Evolutionary conservation across 2,113 vertebrate genomes (phyloP), one percentile per base, ranked within the genome.

Genomic region (Cryptotis parvus): DNA sequence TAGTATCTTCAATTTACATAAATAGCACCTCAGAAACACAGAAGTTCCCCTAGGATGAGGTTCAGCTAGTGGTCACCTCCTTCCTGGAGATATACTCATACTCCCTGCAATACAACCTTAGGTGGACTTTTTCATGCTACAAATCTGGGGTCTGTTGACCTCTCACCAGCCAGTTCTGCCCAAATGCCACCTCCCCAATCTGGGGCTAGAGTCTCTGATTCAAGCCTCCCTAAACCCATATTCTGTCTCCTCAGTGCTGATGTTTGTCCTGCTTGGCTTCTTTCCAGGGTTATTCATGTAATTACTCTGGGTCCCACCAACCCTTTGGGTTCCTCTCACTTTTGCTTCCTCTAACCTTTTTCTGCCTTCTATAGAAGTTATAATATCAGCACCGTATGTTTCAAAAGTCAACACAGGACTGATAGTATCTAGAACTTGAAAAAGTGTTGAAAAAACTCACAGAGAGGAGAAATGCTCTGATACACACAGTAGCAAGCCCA

Each of bases 351-450:
- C 75, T 77, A 61, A 75, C 45, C 22, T 24, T 58, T 20, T 77
- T 52, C 80, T 61, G 52, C 33, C 45, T 58, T 90, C 52, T 33
- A 74, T 92, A 89, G 63, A 91, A 66, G 33, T 84, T 95, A 63
- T 94, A 84, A 91, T 29, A 65, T 43, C 82, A 84, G 31, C 61
- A 74, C 45, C n/a, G n/a, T 11, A 68, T 0, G 1, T 91, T 94
- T 92, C 72, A 92, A 95, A 96, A 72, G 22, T 69, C 74, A 88
- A 2, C 0, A n/a, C 65, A 95, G 74, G 85, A 82, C 63, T 27
- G 72, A 91, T 49, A 33, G 18, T 58, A 90, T 91, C 78, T 92
- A 94, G 94, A 91, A 82, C 81, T 92, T 89, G 35, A 87, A 94
- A 49, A 96, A 52, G 69, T 74, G 49, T 91, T n/a, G 90, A 94